phyloP scores from a whole-genome alignment of 2,797 vertebrate species.

The Ibycter americanus region DNA sequence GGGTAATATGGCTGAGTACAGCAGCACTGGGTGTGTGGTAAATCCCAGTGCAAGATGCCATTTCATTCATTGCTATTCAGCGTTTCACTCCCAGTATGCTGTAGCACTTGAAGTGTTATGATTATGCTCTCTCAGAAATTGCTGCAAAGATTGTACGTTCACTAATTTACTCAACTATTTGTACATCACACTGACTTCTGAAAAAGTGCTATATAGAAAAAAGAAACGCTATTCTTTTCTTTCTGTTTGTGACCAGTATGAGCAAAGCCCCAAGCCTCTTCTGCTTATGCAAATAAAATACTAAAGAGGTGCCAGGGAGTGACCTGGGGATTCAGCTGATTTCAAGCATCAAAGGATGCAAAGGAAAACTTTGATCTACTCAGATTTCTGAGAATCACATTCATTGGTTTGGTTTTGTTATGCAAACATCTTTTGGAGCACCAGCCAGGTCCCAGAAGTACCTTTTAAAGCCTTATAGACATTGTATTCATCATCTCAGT shows the following conservation, averaged over 20 bases:
- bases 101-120: background rate
- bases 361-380: conserved; percentile 9
- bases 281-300: background rate
- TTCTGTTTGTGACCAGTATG: background rate
- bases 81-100: background rate
- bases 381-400: conserved; percentile 6
- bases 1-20: background rate
- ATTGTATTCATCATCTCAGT: conserved; percentile 53
- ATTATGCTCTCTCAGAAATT: background rate
- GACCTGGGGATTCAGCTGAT: background rate
- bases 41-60: background rate
- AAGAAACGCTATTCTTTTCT: background rate
- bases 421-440: background rate
- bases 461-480: background rate
- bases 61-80: background rate
- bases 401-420: conserved; percentile 1
- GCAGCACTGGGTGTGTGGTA: background rate
- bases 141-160: background rate
- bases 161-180: background rate
- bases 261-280: background rate
- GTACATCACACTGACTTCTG: background rate
- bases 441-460: background rate
- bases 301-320: background rate
- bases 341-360: background rate
- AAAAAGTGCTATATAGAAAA: background rate